Base-by-base conservation (phyloP, 1,140 invertebrate species). In the Drosophila sp. region DNA sequence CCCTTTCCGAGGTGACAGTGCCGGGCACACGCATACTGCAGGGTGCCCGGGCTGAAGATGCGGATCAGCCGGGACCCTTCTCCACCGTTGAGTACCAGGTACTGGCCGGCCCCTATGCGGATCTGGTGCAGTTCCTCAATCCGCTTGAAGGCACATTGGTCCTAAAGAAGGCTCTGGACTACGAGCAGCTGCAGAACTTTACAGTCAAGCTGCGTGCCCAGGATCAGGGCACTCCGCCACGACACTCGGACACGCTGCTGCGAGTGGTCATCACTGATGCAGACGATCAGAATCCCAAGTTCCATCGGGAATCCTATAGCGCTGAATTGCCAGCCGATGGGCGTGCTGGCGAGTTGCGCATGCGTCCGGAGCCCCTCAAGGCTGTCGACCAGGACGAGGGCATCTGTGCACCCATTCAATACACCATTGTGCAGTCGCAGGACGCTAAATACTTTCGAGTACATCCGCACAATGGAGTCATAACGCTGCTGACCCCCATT, bases 261-360 rank as follows among this genome's bases (percentile, higher is more conserved):
- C 94, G 94, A 0, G 95, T 98, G 0, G 94, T 96, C 59, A 95
- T 98, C 2, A 94, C 97, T 4, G 97, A 98, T 92, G 97, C 97
- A 0, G 97, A 98, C 87, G 97, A 98, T 92, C 97, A 98, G 92
- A 98, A 98, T 93, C 97, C 97, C 3, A 93, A 93, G 56, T 98
- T 97, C 92, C 77, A 94, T 2, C 94, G 95, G 53, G 95, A 97
- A 40, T 94, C 96, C 74, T 98, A 98, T 90, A 94, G 93, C 18
- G 94, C 96, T 0, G 92, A 94, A 13, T 77, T 98, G 54, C 95
- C 95, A 0, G 93, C 34, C 3, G 91, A 92, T 65, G 91, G 90
- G 0, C 72, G 86, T 5, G 80, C 83, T 0, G 87, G 89, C 0
- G 90, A 92, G 41, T 45, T 94, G n/a, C 92, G 92, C 32, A 92